Conservation (phyloP, 2,113 vertebrate species). For the Lamprologus tigripictilis region DNA sequence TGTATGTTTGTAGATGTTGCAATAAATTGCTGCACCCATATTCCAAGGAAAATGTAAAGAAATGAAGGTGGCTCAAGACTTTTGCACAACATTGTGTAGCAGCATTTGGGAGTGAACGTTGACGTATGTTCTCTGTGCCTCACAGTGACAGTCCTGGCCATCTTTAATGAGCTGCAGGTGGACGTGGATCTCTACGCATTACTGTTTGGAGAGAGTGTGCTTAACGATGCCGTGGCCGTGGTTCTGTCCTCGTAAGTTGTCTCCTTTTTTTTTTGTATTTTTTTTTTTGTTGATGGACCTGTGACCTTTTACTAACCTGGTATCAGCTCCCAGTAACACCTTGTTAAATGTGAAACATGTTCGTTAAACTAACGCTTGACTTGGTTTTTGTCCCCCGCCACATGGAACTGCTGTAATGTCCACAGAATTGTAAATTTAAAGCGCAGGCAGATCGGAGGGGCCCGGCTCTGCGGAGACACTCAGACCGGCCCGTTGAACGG, state of each 20-base stretch:
- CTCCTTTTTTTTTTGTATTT: neutral
- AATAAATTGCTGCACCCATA: neutral
- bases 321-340: neutral
- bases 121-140: conserved; percentile 10
- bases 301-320: neutral
- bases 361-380: neutral
- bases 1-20: neutral
- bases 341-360: neutral
- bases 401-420: conserved; percentile 3
- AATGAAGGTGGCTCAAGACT: neutral
- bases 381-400: neutral
- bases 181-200: conserved; percentile 94
- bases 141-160: conserved; percentile 95
- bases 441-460: conserved; percentile 30
- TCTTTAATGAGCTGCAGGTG: conserved; percentile 97
- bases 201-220: conserved; percentile 96
- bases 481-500: conserved; percentile 29
- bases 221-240: conserved; percentile 95
- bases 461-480: conserved; percentile 16
- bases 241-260: conserved; percentile 95
- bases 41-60: neutral
- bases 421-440: conserved; percentile 59
- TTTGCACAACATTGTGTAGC: neutral
- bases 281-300: neutral
- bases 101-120: neutral